These are phyloP conservation scores for Microcaecilia unicolor DNA, from an alignment of 2,797 vertebrate species.

Conservation along the genomic window DNA sequence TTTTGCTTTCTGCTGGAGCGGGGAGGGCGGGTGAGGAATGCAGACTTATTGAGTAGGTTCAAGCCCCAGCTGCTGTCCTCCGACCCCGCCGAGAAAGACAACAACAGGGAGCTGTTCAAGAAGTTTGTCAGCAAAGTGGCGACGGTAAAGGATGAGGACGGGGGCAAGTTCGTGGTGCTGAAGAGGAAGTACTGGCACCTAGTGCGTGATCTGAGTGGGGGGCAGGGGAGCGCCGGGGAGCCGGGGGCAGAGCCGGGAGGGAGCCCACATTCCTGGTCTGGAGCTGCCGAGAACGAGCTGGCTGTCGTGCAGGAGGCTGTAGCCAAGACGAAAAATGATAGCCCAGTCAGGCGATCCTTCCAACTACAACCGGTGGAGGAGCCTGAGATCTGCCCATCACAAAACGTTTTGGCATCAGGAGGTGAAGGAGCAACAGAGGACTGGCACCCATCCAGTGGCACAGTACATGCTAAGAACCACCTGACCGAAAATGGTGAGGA, in stretches of 20 bases:
- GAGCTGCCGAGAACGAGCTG: too few relatives aligned
- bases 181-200: slow-evolving; percentile 42
- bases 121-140: slow-evolving; percentile 73
- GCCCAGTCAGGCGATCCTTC: too few relatives aligned
- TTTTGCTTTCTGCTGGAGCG: slow-evolving; percentile 53
- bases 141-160: slow-evolving; percentile 64
- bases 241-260: not conserved
- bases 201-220: not conserved
- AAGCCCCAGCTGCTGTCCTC: slow-evolving; percentile 51
- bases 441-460: not conserved
- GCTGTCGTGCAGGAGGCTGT: too few relatives aligned
- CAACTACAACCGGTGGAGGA: too few relatives aligned
- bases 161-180: slow-evolving; percentile 61
- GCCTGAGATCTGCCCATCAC: too few relatives aligned
- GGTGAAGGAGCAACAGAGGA: too few relatives aligned
- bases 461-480: not conserved
- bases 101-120: slow-evolving; percentile 70
- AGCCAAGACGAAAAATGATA: too few relatives aligned
- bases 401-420: too few relatives aligned
- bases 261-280: too few relatives aligned
- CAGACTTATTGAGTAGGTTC: slow-evolving; percentile 64
- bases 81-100: slow-evolving; percentile 48
- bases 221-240: not conserved
- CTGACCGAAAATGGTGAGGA: not conserved
- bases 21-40: slow-evolving; percentile 62